Evolutionary conservation across 1,140 invertebrate species (phyloP).

Genomic region (Drosophila malerkotliana): DNA sequence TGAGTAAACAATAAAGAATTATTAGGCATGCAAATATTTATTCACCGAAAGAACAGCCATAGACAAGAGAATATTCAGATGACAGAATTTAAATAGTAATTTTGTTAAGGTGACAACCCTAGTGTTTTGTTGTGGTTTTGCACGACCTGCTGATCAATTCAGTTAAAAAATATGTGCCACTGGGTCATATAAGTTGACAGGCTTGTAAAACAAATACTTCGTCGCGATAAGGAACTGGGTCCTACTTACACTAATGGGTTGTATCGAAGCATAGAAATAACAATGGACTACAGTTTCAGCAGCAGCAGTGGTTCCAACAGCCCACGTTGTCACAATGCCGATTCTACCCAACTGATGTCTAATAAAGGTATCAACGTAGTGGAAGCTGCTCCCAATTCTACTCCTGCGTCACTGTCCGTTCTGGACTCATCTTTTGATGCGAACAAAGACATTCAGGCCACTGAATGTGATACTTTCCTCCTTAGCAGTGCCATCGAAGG

Average conservation of each 20-base stretch:
- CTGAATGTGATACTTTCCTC: slow-evolving; percentile 63
- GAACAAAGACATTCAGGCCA: slow-evolving; percentile 40
- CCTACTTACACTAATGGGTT: not conserved
- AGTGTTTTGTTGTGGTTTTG: not conserved
- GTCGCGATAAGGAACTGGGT: not conserved
- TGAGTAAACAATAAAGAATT: too few relatives aligned
- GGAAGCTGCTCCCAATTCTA: not conserved
- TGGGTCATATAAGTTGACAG: not conserved
- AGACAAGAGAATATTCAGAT: too few relatives aligned
- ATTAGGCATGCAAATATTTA: too few relatives aligned
- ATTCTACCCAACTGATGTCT: slow-evolving; percentile 28
- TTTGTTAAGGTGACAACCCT: not conserved
- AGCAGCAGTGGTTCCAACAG: slow-evolving; percentile 9
- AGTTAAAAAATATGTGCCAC: not conserved
- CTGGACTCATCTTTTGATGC: slow-evolving; percentile 9
- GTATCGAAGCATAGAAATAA: slow-evolving; percentile 16
- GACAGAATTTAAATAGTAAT: too few relatives aligned
- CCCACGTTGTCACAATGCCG: slow-evolving; percentile 57
- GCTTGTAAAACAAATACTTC: not conserved
- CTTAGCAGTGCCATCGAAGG: slow-evolving; percentile 17
- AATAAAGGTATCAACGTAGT: slow-evolving; percentile 3
- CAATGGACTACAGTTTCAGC: slow-evolving; percentile 5
- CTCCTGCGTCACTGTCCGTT: not conserved
- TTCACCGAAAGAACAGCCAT: too few relatives aligned
- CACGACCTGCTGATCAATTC: not conserved